Base-by-base conservation (phyloP, 2,888 invertebrate species). In the Melinopterus prodromus region DNA sequence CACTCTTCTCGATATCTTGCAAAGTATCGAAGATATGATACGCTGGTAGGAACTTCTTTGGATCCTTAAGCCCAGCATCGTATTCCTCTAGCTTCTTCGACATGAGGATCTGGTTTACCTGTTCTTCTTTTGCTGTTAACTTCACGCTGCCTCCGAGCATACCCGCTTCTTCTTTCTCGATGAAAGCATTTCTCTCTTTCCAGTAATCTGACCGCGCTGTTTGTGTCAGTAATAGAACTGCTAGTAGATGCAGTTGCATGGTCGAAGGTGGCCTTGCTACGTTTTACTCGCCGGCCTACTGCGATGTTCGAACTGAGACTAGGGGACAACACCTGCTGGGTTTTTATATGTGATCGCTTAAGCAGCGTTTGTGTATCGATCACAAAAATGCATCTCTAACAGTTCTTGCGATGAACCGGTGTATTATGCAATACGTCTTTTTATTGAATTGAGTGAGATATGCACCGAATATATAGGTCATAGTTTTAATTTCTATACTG, bases 21-120 rank as follows among this genome's bases (percentile, higher is more conserved):
- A 92, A 92, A 2, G 92, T 92, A 0, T 90, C 86, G 85, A 95
- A 93, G 84, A 94, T 94, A 86, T 94, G 94, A 35, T 90, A 90
- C 0, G 94, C 91, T 1, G 95, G 93, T 71, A 92, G 91, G 86
- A 93, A 95, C 16, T 80, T 79, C 0, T 83, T 81, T 12, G 85
- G 84, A 78, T 87, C 84, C n/a, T 83, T 26, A 77, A 88, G 87
- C 5, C 86, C 86, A 9, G 78, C 71, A 14, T 84, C 79, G 77
- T 87, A 84, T 82, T 89, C 89, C 0, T 81, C 79, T n/a, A 77
- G 77, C 83, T 89, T 89, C 38, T 83, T 75, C 16, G 79, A 77
- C 78, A 88, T 83, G 69, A 89, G 80, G 4, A 85, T 82, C 6
- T 85, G 79, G 80, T 89, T 86, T 7, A 86, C 87, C 14, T 82